Percentiles rank a stretch among this genome's conserved stretches.
Conservation (phyloP, 2,888 invertebrate species). For the Sepioteuthis lessoniana region DNA sequence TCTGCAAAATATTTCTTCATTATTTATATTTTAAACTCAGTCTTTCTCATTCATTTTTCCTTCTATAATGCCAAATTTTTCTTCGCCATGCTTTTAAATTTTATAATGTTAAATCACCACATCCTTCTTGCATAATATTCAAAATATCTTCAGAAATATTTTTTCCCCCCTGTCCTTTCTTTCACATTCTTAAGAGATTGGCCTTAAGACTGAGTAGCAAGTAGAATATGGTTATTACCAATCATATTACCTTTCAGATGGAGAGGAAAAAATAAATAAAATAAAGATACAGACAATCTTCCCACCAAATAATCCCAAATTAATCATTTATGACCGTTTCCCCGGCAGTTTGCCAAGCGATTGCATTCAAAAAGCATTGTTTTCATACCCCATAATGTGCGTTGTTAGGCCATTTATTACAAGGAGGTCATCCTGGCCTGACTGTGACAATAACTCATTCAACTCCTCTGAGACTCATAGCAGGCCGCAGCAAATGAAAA, state of each 20-base stretch:
- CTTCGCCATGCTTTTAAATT: neutral
- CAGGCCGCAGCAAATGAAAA: constrained; percentile 18
- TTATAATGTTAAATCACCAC: neutral
- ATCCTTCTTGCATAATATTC: neutral
- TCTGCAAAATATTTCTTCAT: no score
- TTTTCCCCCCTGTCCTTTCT: neutral
- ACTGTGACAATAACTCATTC: constrained; percentile 33
- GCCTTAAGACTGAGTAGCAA: neutral
- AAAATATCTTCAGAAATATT: neutral
- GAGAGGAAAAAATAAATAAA: neutral
- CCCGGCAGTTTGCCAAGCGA: constrained; percentile 17
- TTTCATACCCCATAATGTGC: constrained; percentile 8
- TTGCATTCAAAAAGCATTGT: constrained; percentile 23
- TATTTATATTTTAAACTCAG: no score
- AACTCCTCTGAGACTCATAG: constrained; percentile 6
- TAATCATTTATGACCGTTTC: constrained; percentile 33
- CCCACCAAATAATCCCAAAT: constrained; percentile 12
- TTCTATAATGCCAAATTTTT: neutral
- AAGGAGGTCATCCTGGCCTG: constrained; percentile 6
- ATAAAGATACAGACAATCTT: constrained; percentile 33
- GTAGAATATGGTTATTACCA: neutral
- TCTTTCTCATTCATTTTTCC: neutral
- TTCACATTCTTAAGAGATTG: neutral
- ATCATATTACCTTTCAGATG: constrained; percentile 18
- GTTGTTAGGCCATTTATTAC: constrained; percentile 33